Evolutionary conservation across 2,797 vertebrate species (phyloP).

Genomic region (Cygnus olor): DNA sequence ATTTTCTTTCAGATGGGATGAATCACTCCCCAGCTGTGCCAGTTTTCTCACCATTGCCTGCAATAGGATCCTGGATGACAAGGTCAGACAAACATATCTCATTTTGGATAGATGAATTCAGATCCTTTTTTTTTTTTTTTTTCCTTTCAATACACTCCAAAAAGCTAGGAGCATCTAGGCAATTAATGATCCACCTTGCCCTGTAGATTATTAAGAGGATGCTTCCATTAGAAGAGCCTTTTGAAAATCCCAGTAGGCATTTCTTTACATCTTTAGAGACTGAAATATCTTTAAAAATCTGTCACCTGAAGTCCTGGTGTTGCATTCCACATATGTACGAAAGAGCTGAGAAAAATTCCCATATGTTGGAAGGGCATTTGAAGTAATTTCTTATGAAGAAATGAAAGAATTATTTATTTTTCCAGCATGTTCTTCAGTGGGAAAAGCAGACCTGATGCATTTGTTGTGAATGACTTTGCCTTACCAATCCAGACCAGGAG

Average conservation of each 20-base stretch:
- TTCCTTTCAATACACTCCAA: not conserved
- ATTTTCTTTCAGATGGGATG: not conserved
- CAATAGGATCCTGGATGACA: not conserved
- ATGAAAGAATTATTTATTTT: not conserved
- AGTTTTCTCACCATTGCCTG: not conserved
- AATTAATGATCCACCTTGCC: not conserved
- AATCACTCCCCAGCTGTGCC: not conserved
- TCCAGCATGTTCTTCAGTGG: not conserved
- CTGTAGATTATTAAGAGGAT: not conserved
- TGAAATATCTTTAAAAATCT: not conserved
- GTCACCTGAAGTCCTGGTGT: not conserved
- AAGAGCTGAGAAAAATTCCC: not conserved
- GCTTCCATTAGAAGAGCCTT: not conserved
- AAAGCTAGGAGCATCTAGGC: not conserved
- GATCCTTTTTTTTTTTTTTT: not conserved
- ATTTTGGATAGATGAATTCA: not conserved
- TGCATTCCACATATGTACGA: not conserved
- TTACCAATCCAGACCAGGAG: not conserved
- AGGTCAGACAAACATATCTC: not conserved
- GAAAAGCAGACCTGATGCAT: not conserved
- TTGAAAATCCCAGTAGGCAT: not conserved
- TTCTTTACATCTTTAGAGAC: not conserved
- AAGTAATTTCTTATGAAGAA: not conserved
- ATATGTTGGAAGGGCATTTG: fast-evolving
- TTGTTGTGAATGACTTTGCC: not conserved